phyloP scores from a whole-genome alignment of 2,797 vertebrate species.

The Rhinogobio ventralis region DNA sequence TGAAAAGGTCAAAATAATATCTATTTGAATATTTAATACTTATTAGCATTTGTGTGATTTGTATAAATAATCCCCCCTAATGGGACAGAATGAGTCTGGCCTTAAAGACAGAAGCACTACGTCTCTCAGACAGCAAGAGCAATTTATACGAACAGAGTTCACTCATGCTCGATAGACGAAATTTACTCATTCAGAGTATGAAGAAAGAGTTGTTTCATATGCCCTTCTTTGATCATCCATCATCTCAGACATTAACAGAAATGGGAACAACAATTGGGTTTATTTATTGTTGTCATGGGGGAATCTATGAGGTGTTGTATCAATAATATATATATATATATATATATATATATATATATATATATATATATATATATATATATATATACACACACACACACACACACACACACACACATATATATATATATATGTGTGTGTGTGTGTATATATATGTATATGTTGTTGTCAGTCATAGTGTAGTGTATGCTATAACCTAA shows the following conservation, averaged over 20 bases:
- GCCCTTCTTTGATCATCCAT: not conserved
- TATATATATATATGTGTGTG: no score
- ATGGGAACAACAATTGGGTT: conserved; percentile 29
- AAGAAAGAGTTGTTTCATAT: not conserved
- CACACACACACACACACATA: no score
- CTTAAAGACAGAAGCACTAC: not conserved
- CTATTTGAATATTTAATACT: not conserved
- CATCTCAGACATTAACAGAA: conserved; percentile 14
- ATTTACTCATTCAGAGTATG: not conserved
- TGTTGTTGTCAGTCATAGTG: conserved; percentile 1
- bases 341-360: no score
- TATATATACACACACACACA: no score
- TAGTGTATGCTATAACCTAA: not conserved
- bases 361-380: no score
- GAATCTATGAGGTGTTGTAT: conserved; percentile 32
- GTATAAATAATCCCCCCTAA: conserved; percentile 4
- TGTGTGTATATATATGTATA: no score
- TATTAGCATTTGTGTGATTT: not conserved
- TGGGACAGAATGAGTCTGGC: not conserved
- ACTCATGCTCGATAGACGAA: not conserved
- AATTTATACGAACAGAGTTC: not conserved
- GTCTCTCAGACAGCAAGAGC: conserved; percentile 9
- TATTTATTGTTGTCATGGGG: conserved; percentile 17
- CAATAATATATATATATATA: conserved; percentile 27
- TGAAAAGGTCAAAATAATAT: conserved; percentile 1